Conservation (phyloP, 1,140 invertebrate species). For the Leptinotarsa texana region DNA sequence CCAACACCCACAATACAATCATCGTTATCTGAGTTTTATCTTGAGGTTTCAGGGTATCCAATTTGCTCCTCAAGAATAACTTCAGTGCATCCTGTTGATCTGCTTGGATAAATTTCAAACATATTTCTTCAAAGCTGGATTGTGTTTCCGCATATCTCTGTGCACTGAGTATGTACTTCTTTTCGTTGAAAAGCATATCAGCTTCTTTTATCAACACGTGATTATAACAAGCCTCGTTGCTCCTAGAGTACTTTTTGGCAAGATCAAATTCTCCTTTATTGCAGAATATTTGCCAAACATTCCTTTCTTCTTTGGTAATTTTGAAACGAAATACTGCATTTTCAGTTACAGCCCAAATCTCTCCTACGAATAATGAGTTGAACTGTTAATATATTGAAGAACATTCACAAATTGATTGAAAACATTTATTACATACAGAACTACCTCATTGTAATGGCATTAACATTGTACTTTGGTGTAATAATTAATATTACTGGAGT, state of each 20-base stretch:
- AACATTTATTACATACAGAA: too few species aligned
- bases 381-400: too few species aligned
- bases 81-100: conserved; percentile 84
- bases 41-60: conserved; percentile 61
- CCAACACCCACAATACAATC: conserved; percentile 91
- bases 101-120: conserved; percentile 87
- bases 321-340: conserved; percentile 84
- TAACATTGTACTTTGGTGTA: too few species aligned
- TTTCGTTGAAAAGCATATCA: conserved; percentile 80
- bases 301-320: conserved; percentile 82
- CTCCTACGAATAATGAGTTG: conserved; percentile 44
- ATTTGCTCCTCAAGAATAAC: conserved; percentile 72
- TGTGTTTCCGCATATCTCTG: conserved; percentile 85
- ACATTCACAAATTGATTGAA: too few species aligned
- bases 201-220: conserved; percentile 87
- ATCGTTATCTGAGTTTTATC: conserved; percentile 86
- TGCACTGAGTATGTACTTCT: conserved; percentile 83
- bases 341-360: conserved; percentile 86
- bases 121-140: conserved; percentile 92
- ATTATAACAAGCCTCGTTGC: conserved; percentile 79
- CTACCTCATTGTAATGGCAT: too few species aligned
- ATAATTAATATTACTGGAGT: too few species aligned
- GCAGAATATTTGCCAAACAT: conserved; percentile 88
- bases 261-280: conserved; percentile 85
- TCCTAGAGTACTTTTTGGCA: conserved; percentile 79